phyloP scores from a whole-genome alignment of 2,888 invertebrate species.

The Ernsta delagoae region DNA sequence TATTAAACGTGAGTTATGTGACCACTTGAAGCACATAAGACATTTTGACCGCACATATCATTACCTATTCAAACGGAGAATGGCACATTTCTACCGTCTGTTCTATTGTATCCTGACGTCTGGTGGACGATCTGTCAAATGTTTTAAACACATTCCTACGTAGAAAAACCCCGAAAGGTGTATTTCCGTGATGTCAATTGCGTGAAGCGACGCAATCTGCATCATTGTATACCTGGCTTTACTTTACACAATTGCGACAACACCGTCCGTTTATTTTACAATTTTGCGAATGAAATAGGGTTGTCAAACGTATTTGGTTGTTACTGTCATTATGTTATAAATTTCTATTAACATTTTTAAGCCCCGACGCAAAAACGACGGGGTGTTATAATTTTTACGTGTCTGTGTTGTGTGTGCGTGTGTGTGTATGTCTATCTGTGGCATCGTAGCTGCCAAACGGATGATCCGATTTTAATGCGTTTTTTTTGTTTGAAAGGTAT shows the following conservation, averaged over 20 bases:
- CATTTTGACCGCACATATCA: constrained; percentile 26
- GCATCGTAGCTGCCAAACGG: no score
- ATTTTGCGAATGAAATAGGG: constrained; percentile 39
- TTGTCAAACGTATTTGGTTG: neutral
- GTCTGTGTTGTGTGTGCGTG: no score
- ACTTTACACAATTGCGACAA: constrained; percentile 33
- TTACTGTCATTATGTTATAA: no score
- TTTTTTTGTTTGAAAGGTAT: no score
- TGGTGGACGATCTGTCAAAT: constrained; percentile 6
- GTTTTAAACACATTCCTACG: neutral
- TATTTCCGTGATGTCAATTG: constrained; percentile 52
- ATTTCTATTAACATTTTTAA: no score
- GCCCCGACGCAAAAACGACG: no score
- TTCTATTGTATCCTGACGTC: constrained; percentile 22
- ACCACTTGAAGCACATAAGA: constrained; percentile 1
- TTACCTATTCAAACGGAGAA: neutral
- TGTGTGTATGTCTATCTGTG: no score
- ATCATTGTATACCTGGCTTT: constrained; percentile 28
- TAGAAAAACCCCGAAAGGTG: constrained; percentile 49
- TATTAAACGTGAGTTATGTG: no score
- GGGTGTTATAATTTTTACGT: no score
- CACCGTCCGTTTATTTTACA: constrained; percentile 39
- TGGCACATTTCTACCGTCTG: constrained; percentile 17
- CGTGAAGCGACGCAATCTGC: constrained; percentile 40
- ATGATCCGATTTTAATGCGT: no score